Evolutionary conservation across 2,113 vertebrate genomes (phyloP).

Genomic region (Leptobrachium ailaonicum): DNA sequence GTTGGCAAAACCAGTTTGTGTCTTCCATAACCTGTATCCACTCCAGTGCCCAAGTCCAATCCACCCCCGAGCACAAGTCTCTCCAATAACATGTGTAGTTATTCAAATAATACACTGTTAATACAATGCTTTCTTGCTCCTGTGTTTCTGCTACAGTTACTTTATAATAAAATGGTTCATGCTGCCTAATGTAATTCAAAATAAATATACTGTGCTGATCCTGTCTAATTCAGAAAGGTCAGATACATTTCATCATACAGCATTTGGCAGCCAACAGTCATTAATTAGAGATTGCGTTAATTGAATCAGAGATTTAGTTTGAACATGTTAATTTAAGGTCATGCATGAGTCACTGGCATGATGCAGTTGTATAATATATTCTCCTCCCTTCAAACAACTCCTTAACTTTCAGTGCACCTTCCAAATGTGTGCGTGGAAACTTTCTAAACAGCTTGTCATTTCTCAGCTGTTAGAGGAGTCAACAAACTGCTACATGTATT

Average conservation of each 20-base stretch:
- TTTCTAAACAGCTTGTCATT: too few species aligned
- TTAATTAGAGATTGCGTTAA: background rate
- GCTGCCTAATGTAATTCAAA: background rate
- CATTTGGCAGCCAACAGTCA: background rate
- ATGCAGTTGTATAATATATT: background rate
- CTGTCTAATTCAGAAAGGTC: background rate
- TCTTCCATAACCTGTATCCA: too few species aligned
- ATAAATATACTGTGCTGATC: background rate
- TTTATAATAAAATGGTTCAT: too few species aligned
- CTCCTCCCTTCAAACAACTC: too few species aligned
- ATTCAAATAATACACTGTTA: background rate
- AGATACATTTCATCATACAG: background rate
- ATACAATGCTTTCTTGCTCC: background rate
- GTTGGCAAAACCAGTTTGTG: too few species aligned
- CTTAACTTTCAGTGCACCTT: too few species aligned
- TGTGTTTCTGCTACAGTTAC: too few species aligned
- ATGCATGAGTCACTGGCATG: background rate
- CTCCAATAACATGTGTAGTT: background rate
- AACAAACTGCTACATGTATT: too few species aligned
- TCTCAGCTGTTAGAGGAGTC: too few species aligned
- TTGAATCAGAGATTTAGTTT: background rate
- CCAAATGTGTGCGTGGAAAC: too few species aligned
- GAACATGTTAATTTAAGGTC: background rate
- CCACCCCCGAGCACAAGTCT: too few species aligned
- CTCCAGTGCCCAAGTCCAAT: too few species aligned